Base-by-base conservation (phyloP, 2,113 vertebrate genomes). In the Brachypteracias leptosomus region DNA sequence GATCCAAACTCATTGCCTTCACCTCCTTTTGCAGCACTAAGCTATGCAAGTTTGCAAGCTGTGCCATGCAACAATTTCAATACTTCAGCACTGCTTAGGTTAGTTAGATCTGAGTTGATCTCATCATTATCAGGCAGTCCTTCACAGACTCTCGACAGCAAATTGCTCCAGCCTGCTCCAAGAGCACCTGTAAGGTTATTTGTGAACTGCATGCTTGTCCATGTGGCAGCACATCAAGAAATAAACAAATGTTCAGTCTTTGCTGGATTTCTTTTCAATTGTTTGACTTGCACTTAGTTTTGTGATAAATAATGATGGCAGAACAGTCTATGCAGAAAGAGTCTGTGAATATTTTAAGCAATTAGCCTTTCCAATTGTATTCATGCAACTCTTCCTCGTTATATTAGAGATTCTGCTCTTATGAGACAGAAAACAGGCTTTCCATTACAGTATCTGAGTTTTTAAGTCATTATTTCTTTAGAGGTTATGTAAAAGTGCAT, bases 81-180 rank as follows among this genome's bases (percentile, higher is more conserved):
- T 38, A 59, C 5, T 16, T 52, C 15, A 67, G 20, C 51, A 46
- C 0, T 0, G 2, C 70, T 62, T 58, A 54, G 9, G 10, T 78
- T 55, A 72, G 16, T 68, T 1, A 0, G 42, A 2, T 47, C 18
- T 11, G 51, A 71, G 31, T 11, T 42, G 55, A n/a, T 36, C 19
- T 57, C 51, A 14, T 51, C 16, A 18, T 29, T 42, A 42, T 36
- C 46, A 52, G 22, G 35, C 29, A 51, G 13, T 8, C 36, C 16
- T 62, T 62, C 35, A 35, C 24, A 25, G 14, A 11, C 6, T 35
- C 10, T 42, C 4, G 4, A 62, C 6, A 59, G n/a, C 25, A 88
- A 52, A 83, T 10, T 51, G 14, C 44, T 80, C 40, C 25, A 59
- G 36, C 24, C 46, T 38, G 33, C n/a, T 93, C 38, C 9, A 61